These are phyloP conservation scores for Zaprionus taronus DNA, from an alignment of 1,140 invertebrate genomes.

Conservation along the genomic window DNA sequence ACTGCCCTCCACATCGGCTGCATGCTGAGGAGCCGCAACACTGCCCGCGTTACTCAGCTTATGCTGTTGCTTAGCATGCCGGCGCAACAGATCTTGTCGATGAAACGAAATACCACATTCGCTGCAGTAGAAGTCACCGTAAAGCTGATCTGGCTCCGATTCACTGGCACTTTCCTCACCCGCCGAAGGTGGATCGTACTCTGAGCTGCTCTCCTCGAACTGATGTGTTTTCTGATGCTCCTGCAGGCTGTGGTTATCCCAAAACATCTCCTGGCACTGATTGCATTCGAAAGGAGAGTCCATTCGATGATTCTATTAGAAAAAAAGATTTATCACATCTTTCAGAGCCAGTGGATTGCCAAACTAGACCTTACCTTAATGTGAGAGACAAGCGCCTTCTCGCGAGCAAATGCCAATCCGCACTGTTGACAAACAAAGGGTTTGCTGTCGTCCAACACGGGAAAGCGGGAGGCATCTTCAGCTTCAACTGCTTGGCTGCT, in stretches of 20 bases:
- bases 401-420: constrained; percentile 91
- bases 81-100: constrained; percentile 89
- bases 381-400: constrained; percentile 92
- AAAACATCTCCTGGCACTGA: constrained; percentile 91
- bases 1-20: constrained; percentile 9
- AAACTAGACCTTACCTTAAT: constrained; percentile 84
- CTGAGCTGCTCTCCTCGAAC: constrained; percentile 82
- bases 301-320: constrained; percentile 88
- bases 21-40: not conserved
- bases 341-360: not conserved
- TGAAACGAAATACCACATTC: constrained; percentile 91
- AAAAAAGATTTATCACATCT: not conserved
- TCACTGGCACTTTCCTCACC: constrained; percentile 85
- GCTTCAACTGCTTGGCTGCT: constrained; percentile 12
- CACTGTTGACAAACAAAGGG: constrained; percentile 93
- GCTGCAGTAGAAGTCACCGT: constrained; percentile 90
- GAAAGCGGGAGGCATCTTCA: constrained; percentile 68
- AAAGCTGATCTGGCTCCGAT: constrained; percentile 87
- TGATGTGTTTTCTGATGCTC: constrained; percentile 88
- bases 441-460: constrained; percentile 89
- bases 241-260: constrained; percentile 88
- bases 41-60: constrained; percentile 53
- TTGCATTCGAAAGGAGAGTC: constrained; percentile 91
- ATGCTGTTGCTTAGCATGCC: constrained; percentile 87
- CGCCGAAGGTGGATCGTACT: constrained; percentile 84